Evolutionary conservation across 2,113 vertebrate genomes (phyloP).

Genomic region (Eubucco bourcierii): DNA sequence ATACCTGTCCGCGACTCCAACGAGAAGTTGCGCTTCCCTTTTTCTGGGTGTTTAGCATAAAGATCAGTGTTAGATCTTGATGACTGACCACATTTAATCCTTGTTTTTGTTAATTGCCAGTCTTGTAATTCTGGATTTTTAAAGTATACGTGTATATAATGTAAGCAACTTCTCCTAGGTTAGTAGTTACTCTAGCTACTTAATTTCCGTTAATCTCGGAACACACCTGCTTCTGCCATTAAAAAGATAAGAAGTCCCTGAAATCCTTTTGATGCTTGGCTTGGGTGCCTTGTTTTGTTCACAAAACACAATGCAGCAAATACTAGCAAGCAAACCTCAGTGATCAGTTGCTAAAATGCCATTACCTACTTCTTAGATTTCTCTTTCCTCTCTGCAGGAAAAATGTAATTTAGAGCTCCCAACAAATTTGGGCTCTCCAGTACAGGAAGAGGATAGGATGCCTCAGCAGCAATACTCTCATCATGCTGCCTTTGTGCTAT

Average conservation of each 20-base stretch:
- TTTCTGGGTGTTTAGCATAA: neutral
- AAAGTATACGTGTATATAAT: neutral
- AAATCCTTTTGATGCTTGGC: neutral
- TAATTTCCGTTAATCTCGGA: neutral
- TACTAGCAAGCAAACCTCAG: neutral
- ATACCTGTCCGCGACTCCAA: neutral
- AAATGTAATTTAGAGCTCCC: neutral
- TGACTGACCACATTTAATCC: neutral
- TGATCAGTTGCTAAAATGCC: fast-evolving
- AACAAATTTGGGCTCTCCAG: too few relatives aligned
- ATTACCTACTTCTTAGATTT: neutral
- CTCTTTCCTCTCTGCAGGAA: neutral
- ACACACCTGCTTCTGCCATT: neutral
- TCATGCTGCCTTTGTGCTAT: fast-evolving
- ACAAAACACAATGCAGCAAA: neutral
- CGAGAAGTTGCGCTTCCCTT: neutral
- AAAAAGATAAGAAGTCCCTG: neutral
- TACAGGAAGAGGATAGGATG: fast-evolving
- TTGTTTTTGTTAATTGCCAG: neutral
- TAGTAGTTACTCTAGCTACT: neutral
- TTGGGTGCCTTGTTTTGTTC: neutral
- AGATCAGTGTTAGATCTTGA: fast-evolving
- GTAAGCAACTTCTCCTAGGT: neutral
- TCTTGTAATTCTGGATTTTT: neutral
- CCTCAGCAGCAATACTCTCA: neutral